Base-by-base conservation (phyloP, 2,113 vertebrate species). In the Nannobrachium achirus region DNA sequence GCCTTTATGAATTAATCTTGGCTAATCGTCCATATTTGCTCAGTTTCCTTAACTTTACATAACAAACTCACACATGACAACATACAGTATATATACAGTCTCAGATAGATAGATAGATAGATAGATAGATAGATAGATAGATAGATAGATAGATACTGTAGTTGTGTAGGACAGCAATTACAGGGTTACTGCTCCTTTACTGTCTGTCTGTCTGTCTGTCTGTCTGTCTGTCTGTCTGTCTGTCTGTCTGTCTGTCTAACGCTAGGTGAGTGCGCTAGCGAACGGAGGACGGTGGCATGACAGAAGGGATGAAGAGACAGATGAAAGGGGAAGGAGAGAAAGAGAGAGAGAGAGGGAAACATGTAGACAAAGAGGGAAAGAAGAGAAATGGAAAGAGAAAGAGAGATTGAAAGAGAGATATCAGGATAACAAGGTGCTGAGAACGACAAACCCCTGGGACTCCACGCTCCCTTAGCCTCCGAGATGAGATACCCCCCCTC, bases 371-470 rank as follows among this genome's bases (percentile, higher is more conserved):
- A 38, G 49, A 20, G 42, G 65, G 18, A 58, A 41, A 33, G 10
- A 70, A 82, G 78, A 60, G 63, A 77, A 79, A 79, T 74, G 66
- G 75, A 88, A 82, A 88, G 79, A 62, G 81, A 88, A 85, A 87
- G 81, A 71, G 20, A 6, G 86, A 15, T 3, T 5, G 16, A 86
- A 85, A 77, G 80, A 86, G 78, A 86, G 82, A 83, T 77, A 86
- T 89, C 92, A 83, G 13, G 92, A 91, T 93, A 95, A 95, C 93
- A 92, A 94, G 94, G 94, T 92, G 86, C 76, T 87, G 90, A 93
- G 92, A 84, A 88, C 73, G 61, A 20, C 86, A 81, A 92, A 88
- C 94, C 91, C 90, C 77, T 71, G 92, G 94, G 93, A 94, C 81
- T 77, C 75, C 79, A 78, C 75, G 83, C 90, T 89, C 79, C 85